phyloP scores from a whole-genome alignment of 2,888 invertebrate species.

The Pyralis farinalis region DNA sequence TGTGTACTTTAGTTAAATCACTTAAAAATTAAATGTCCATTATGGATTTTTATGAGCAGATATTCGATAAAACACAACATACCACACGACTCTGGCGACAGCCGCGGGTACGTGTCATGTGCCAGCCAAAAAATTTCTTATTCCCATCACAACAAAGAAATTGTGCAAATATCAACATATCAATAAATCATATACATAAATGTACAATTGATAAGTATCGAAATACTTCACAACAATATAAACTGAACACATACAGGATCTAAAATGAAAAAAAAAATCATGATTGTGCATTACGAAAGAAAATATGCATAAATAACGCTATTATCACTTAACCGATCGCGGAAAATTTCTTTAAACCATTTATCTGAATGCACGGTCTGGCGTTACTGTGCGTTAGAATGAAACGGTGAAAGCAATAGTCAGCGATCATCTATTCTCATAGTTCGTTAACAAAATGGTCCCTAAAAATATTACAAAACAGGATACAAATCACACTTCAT shows the following conservation, averaged over 20 bases:
- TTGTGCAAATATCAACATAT: constrained; percentile 63
- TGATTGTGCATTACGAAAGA: constrained; percentile 72
- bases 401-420: constrained; percentile 32
- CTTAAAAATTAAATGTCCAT: constrained; percentile 60
- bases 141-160: constrained; percentile 43
- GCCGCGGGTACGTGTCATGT: constrained; percentile 27
- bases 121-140: constrained; percentile 31
- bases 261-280: constrained; percentile 46
- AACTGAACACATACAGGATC: constrained; percentile 48
- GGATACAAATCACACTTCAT: constrained; percentile 68
- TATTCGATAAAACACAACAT: constrained; percentile 30
- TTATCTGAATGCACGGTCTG: constrained; percentile 47
- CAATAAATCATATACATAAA: constrained; percentile 62
- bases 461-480: constrained; percentile 70
- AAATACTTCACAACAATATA: constrained; percentile 47
- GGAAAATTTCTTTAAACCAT: constrained; percentile 29
- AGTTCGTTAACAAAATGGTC: constrained; percentile 71
- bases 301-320: constrained; percentile 55
- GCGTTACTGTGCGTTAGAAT: constrained; percentile 50
- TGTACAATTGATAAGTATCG: constrained; percentile 44
- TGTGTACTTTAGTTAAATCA: constrained; percentile 66
- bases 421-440: constrained; percentile 48
- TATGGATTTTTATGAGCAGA: constrained; percentile 54
- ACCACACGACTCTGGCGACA: constrained; percentile 60
- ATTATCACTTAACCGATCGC: constrained; percentile 67